A percentile compares a stretch with the other conserved stretches of the same genome.
These are phyloP conservation scores for Cotesia typhae DNA, from an alignment of 1,140 invertebrate genomes.

Conservation along the genomic window DNA sequence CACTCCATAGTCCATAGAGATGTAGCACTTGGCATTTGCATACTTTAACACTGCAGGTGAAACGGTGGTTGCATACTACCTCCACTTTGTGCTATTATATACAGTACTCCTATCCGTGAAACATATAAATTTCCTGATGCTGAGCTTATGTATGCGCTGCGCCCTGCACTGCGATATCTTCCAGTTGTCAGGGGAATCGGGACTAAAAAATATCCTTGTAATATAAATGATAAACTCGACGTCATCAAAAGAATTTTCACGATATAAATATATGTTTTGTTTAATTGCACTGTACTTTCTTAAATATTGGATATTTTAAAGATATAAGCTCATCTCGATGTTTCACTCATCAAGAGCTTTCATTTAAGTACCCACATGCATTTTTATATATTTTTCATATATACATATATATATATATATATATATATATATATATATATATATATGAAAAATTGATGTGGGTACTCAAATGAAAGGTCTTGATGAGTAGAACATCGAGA, in stretches of 20 bases:
- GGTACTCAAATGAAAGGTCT: too few relatives aligned
- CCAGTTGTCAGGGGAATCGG: slow-evolving; percentile 16
- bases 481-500: too few relatives aligned
- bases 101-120: neutral
- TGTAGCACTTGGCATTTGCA: slow-evolving; percentile 12
- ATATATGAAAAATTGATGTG: too few relatives aligned
- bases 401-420: too few relatives aligned
- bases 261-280: neutral
- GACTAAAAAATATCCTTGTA: slow-evolving; percentile 8
- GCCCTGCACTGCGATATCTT: neutral
- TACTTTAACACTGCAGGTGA: slow-evolving; percentile 17
- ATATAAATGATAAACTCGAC: slow-evolving; percentile 11
- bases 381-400: too few relatives aligned
- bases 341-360: too few relatives aligned
- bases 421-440: too few relatives aligned
- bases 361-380: too few relatives aligned
- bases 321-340: too few relatives aligned
- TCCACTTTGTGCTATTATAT: too few relatives aligned
- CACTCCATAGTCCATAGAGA: slow-evolving; percentile 5
- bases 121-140: slow-evolving; percentile 3
- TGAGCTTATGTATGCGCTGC: slow-evolving; percentile 13
- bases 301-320: too few relatives aligned
- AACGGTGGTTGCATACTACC: slow-evolving; percentile 9
- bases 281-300: too few relatives aligned
- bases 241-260: slow-evolving; percentile 10